Conservation (phyloP, 2,113 vertebrate genomes). For the Conger conger region DNA sequence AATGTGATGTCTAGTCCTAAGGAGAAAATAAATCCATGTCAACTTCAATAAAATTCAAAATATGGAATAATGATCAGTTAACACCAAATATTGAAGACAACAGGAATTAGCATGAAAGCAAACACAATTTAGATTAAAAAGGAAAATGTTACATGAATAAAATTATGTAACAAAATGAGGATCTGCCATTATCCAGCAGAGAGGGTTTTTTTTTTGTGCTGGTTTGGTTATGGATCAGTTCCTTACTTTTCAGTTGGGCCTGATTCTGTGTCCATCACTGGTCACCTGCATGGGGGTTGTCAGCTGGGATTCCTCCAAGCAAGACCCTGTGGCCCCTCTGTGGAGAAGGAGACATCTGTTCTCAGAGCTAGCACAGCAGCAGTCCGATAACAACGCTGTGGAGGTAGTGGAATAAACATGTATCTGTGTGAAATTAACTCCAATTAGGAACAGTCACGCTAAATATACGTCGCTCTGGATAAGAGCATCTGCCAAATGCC, state of each 20-base stretch:
- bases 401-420: neutral
- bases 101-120: neutral
- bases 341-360: slow-evolving; percentile 34
- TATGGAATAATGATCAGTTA: neutral
- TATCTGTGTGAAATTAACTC: neutral
- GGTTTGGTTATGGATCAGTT: neutral
- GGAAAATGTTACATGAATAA: too few species aligned
- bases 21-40: neutral
- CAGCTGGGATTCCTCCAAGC: slow-evolving; percentile 61
- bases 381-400: neutral
- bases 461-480: too few species aligned
- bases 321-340: slow-evolving; percentile 40
- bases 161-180: too few species aligned
- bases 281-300: slow-evolving; percentile 66
- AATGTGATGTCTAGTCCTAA: neutral
- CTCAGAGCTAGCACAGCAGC: slow-evolving; percentile 19
- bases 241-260: slow-evolving; percentile 50
- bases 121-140: neutral
- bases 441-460: too few species aligned
- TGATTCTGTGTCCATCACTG: slow-evolving; percentile 75
- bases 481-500: too few species aligned
- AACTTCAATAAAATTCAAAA: neutral
- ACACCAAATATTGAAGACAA: neutral
- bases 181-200: neutral
- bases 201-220: neutral